Evolutionary conservation across 1,140 invertebrate species (phyloP).

Genomic region (Pseudomyrmex pallidus): DNA sequence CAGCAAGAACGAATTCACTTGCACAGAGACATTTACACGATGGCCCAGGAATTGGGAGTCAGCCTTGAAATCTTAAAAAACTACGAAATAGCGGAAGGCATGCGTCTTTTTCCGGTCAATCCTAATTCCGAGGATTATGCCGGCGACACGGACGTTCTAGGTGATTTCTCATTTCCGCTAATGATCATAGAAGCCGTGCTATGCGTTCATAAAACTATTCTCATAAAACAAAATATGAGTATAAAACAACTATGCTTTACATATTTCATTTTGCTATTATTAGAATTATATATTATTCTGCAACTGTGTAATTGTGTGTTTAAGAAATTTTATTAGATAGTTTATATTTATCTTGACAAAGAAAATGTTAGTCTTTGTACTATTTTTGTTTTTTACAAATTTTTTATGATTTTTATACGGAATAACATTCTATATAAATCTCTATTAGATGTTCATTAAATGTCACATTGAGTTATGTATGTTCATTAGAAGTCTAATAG

Average conservation of each 20-base stretch:
- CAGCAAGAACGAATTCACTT: conserved; percentile 90
- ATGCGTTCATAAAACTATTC: background rate
- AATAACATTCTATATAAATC: too few species aligned
- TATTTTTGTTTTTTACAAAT: too few species aligned
- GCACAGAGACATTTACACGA: conserved; percentile 90
- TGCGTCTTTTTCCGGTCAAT: conserved; percentile 86
- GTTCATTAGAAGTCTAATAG: too few species aligned
- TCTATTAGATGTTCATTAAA: too few species aligned
- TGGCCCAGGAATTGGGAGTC: conserved; percentile 85
- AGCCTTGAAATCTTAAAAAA: conserved; percentile 83
- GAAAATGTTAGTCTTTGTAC: too few species aligned
- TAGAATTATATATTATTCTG: background rate
- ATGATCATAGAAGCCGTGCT: background rate
- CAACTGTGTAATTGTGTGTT: background rate
- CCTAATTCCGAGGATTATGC: conserved; percentile 86
- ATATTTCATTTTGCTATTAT: background rate
- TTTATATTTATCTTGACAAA: too few species aligned
- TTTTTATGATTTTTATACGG: too few species aligned
- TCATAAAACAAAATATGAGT: background rate
- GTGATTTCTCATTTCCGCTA: conserved; percentile 81
- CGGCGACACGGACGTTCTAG: conserved; percentile 88
- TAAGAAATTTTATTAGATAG: too few species aligned
- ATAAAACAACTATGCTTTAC: background rate
- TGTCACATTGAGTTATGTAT: too few species aligned
- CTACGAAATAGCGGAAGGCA: conserved; percentile 85